Conservation (phyloP, 2,888 invertebrate genomes). For the Boloria selene region DNA sequence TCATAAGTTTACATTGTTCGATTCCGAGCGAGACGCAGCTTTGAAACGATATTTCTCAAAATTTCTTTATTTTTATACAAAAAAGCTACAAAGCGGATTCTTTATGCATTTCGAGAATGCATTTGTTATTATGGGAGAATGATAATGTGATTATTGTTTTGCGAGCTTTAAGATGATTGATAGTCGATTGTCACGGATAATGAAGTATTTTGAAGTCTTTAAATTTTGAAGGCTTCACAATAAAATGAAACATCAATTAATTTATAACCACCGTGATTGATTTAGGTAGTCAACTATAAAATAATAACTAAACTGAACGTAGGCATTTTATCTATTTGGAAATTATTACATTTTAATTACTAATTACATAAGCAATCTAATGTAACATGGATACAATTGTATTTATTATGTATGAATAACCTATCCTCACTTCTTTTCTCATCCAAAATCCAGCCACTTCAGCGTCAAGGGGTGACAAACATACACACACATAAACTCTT, state of each 20-base stretch:
- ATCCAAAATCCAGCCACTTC: too few species aligned
- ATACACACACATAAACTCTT: too few species aligned
- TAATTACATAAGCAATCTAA: too few species aligned
- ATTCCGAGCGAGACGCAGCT: conserved; percentile 63
- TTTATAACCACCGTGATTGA: conserved; percentile 41
- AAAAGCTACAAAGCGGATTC: conserved; percentile 70
- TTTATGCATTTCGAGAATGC: conserved; percentile 76
- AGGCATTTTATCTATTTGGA: neutral
- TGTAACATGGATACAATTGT: too few species aligned
- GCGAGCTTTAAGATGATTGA: conserved; percentile 75
- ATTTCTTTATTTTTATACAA: conserved; percentile 64
- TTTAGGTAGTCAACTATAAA: conserved; percentile 28
- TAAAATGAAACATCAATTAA: conserved; percentile 43
- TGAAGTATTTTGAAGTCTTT: conserved; percentile 68
- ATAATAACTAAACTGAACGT: conserved; percentile 6
- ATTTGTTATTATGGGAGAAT: conserved; percentile 80
- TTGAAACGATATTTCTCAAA: conserved; percentile 73
- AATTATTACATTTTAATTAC: neutral
- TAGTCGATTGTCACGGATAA: conserved; percentile 76
- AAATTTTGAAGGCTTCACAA: conserved; percentile 52
- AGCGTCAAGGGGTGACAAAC: too few species aligned
- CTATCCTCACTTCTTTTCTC: too few species aligned
- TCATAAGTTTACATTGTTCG: conserved; percentile 80
- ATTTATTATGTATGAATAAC: too few species aligned
- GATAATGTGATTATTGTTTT: conserved; percentile 82